Evolutionary conservation across 53 echinoderm and acorn worm species (phyloP).

Genomic region (Holothuria leucospilota): DNA sequence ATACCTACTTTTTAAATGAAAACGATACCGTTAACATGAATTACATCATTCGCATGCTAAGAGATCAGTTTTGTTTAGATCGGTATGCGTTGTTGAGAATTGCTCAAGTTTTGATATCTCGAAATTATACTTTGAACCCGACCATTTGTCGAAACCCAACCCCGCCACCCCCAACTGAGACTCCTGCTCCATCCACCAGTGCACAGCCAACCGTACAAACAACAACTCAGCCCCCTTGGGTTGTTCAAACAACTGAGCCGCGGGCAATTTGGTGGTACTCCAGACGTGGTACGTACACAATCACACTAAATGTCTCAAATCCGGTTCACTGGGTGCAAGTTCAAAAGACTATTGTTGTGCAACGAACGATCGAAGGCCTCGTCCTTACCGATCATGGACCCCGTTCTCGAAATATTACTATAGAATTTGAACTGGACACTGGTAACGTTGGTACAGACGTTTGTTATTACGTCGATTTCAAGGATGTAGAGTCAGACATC

Average conservation of each 20-base stretch:
- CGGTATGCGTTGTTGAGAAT: slow-evolving; percentile 50
- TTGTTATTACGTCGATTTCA: slow-evolving; percentile 84
- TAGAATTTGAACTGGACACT: slow-evolving; percentile 80
- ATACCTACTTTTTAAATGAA: slow-evolving; percentile 61
- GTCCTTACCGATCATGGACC: slow-evolving; percentile 79
- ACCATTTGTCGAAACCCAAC: slow-evolving; percentile 63
- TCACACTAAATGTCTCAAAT: slow-evolving; percentile 77
- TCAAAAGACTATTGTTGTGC: slow-evolving; percentile 66
- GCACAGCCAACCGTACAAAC: slow-evolving; percentile 48
- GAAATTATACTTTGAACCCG: slow-evolving; percentile 67
- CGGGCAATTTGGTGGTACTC: slow-evolving; percentile 80
- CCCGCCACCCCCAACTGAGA: slow-evolving; percentile 58
- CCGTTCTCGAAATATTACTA: slow-evolving; percentile 73
- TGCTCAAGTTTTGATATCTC: slow-evolving; percentile 44
- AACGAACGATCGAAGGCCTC: slow-evolving; percentile 67
- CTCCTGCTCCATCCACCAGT: slow-evolving; percentile 46
- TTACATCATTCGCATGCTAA: slow-evolving; percentile 56
- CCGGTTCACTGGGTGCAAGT: slow-evolving; percentile 77
- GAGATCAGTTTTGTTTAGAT: slow-evolving; percentile 62
- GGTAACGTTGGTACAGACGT: slow-evolving; percentile 91
- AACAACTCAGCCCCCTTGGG: slow-evolving; percentile 67
- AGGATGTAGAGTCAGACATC: slow-evolving; percentile 73
- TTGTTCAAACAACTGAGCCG: slow-evolving; percentile 74
- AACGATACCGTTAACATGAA: slow-evolving; percentile 67
- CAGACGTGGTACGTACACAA: slow-evolving; percentile 73